Evolutionary conservation across 2,797 vertebrate genomes (phyloP).

Genomic region (Propithecus perrieri): DNA sequence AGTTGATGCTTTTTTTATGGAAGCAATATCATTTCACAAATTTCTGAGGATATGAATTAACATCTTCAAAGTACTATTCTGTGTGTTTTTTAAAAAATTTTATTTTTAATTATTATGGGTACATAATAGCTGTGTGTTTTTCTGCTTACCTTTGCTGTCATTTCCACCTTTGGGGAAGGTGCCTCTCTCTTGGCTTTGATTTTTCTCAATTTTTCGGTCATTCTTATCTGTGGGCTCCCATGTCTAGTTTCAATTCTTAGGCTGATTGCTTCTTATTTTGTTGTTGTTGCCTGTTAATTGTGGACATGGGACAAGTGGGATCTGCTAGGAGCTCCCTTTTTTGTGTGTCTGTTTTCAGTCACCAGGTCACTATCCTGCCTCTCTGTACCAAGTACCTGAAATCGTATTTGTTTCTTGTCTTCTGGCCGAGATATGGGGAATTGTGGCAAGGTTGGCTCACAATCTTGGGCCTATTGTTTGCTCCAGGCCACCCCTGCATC

Average conservation of each 20-base stretch:
- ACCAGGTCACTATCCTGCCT: background rate
- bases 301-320: background rate
- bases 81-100: background rate
- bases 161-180: background rate
- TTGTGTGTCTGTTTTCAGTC: background rate
- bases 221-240: background rate
- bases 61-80: background rate
- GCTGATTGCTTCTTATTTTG: background rate
- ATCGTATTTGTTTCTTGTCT: background rate
- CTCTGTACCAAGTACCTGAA: background rate
- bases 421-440: background rate
- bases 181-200: background rate
- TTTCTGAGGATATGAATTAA: background rate
- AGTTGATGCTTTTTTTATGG: background rate
- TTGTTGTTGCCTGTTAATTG: background rate
- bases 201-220: background rate
- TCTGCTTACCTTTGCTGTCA: background rate
- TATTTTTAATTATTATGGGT: background rate
- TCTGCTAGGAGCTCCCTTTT: background rate
- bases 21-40: background rate
- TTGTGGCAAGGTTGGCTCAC: background rate
- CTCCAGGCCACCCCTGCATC: background rate
- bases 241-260: background rate
- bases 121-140: background rate
- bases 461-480: background rate